These are phyloP conservation scores for Macropus fuliginosus DNA, from an alignment of 2,797 vertebrate species.

Conservation along the genomic window DNA sequence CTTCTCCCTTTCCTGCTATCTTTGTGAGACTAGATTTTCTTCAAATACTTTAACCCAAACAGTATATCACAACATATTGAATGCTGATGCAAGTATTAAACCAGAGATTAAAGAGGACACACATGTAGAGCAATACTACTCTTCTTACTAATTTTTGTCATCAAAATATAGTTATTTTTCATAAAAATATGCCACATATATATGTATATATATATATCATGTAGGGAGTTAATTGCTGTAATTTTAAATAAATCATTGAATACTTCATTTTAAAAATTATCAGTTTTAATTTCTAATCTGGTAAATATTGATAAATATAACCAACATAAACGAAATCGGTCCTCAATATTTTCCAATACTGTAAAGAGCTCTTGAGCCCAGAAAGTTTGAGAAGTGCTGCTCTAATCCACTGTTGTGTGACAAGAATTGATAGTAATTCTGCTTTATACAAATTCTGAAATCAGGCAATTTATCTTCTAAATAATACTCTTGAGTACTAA, in stretches of 20 bases:
- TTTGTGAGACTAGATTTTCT: neutral
- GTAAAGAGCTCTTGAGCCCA: neutral
- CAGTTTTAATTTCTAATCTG: neutral
- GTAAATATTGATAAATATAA: neutral
- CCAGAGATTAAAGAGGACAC: neutral
- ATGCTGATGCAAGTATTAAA: neutral
- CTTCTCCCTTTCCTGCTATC: neutral
- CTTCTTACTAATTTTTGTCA: neutral
- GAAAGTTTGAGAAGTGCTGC: neutral
- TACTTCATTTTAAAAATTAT: neutral
- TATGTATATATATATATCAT: neutral
- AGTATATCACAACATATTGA: neutral
- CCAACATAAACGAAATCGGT: neutral
- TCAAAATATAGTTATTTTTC: neutral
- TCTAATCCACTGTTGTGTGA: constrained; percentile 78
- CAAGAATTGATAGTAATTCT: constrained; percentile 85
- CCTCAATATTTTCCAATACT: neutral
- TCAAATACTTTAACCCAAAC: neutral
- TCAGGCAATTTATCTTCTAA: constrained; percentile 86
- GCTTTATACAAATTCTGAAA: constrained; percentile 86
- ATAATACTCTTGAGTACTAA: constrained; percentile 86
- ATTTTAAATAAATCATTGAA: neutral
- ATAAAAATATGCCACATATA: neutral
- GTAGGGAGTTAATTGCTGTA: neutral
- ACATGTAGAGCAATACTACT: neutral